These are phyloP conservation scores for Magallana gigas DNA, from an alignment of 1,140 invertebrate genomes.

Conservation along the genomic window DNA sequence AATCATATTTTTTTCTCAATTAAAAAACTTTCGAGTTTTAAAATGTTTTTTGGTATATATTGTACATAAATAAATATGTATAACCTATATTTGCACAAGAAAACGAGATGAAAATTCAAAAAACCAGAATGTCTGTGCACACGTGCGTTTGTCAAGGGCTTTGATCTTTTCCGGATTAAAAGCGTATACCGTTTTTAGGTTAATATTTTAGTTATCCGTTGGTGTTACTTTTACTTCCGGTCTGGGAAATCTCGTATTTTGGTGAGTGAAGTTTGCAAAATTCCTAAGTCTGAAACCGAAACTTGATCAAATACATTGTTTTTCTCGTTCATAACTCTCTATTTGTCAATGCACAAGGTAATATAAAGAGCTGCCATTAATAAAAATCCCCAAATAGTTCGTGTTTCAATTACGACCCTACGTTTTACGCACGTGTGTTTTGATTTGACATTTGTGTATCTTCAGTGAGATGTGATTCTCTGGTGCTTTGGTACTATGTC, in stretches of 20 bases:
- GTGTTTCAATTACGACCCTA: neutral
- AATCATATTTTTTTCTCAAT: too few species aligned
- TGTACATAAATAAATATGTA: too few species aligned
- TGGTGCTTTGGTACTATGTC: slow-evolving; percentile 1
- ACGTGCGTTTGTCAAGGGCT: too few species aligned
- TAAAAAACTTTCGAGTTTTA: too few species aligned
- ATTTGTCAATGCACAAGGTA: too few species aligned
- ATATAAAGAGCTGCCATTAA: too few species aligned
- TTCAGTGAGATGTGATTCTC: neutral
- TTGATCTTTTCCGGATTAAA: neutral
- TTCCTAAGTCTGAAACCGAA: neutral
- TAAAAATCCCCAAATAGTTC: too few species aligned
- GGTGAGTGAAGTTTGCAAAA: neutral
- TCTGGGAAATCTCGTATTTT: slow-evolving; percentile 19
- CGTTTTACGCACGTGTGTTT: slow-evolving; percentile 2
- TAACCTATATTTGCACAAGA: too few species aligned
- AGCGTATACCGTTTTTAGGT: neutral
- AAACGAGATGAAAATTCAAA: too few species aligned
- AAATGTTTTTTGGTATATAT: too few species aligned
- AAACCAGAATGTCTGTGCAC: too few species aligned
- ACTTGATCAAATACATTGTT: neutral
- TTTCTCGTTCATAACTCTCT: neutral
- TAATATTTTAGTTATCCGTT: neutral
- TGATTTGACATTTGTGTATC: neutral
- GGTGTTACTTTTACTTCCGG: slow-evolving; percentile 3